A percentile compares a stretch with the other conserved stretches of the same genome.
phyloP scores from a whole-genome alignment of 2,888 invertebrate species.

The Blastobasis lacticolella region DNA sequence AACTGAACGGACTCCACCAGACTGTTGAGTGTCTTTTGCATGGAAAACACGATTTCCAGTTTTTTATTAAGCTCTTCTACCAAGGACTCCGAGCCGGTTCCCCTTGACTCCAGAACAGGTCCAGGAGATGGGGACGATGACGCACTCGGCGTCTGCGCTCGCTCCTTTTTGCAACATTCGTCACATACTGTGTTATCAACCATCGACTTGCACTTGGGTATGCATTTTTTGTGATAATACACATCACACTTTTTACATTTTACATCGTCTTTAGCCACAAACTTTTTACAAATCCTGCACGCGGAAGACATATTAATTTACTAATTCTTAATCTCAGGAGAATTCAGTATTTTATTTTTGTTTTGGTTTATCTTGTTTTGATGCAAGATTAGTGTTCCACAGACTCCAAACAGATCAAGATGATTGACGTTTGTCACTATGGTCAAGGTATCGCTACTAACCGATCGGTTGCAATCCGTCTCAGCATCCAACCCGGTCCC shows the following conservation, averaged over 20 bases:
- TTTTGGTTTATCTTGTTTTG: too few relatives aligned
- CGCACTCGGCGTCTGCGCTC: not conserved
- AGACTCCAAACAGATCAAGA: too few relatives aligned
- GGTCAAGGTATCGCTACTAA: too few relatives aligned
- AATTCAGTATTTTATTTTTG: not conserved
- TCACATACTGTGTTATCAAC: not conserved
- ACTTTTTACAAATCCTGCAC: slow-evolving; percentile 3
- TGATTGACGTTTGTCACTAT: too few relatives aligned
- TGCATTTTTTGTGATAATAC: slow-evolving; percentile 8
- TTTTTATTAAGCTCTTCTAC: slow-evolving; percentile 9
- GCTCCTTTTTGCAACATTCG: not conserved
- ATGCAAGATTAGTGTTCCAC: too few relatives aligned
- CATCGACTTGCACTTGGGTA: not conserved
- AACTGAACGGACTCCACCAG: slow-evolving; percentile 5
- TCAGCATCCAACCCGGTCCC: too few relatives aligned
- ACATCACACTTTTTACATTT: slow-evolving; percentile 6
- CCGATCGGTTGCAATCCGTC: too few relatives aligned
- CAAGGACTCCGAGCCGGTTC: not conserved
- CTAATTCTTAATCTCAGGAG: too few relatives aligned
- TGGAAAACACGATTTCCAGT: slow-evolving; percentile 7
- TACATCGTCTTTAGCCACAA: slow-evolving; percentile 8
- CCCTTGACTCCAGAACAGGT: not conserved
- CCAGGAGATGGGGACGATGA: not conserved
- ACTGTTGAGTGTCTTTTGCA: slow-evolving; percentile 9
- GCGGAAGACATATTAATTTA: too few relatives aligned